Evolutionary conservation across 35 echinoderm and acorn worm genomes (phyloP), one percentile per base, ranked within the genome.

Genomic region (Diadema setosum): DNA sequence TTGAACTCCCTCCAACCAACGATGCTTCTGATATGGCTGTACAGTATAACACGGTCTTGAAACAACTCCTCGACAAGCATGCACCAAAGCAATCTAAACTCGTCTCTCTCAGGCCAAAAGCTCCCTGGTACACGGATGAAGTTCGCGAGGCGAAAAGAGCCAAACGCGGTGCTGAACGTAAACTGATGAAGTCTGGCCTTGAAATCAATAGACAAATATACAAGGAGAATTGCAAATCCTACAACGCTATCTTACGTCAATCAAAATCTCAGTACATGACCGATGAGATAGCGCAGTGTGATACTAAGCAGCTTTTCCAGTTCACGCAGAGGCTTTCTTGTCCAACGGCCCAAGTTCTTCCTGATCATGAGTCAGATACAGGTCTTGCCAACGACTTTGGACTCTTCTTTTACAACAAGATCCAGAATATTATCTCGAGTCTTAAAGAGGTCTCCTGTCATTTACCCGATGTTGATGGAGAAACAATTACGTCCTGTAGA

Each of bases 11-110:
- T n/a, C n/a, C n/a, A 50, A 18, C 46, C 46, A 50, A 50, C 7
- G 46, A 39, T 81, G 24, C 81, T 6, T 83, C 81, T 52, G 81
- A 83, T 8, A 21, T 83, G 5, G 81, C 81, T 29, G 81, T 18
- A 18, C 81, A 83, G 33, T 44, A 46, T 30, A 83, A 83, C 30
- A 56, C 14, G 20, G 81, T 56, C 7, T 34, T 83, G 26, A 21
- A 83, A 14, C 23, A 86, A 35, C 57, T 86, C 30, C 14, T 86
- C 5, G 84, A 86, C 84, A 86, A 52, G 20, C 84, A 74, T 86
- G 84, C 84, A 4, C 84, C 85, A 18, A 60, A 86, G 84, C n/a
- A 30, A 75, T 26, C 84, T 18, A 75, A 26, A 7, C 84, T 75
- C 5, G 84, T 86, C 6, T 80, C 84, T 4, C 59, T 39, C 32